Base-by-base conservation (phyloP, 2,113 vertebrate species). In the Rhabdornis inornatus region DNA sequence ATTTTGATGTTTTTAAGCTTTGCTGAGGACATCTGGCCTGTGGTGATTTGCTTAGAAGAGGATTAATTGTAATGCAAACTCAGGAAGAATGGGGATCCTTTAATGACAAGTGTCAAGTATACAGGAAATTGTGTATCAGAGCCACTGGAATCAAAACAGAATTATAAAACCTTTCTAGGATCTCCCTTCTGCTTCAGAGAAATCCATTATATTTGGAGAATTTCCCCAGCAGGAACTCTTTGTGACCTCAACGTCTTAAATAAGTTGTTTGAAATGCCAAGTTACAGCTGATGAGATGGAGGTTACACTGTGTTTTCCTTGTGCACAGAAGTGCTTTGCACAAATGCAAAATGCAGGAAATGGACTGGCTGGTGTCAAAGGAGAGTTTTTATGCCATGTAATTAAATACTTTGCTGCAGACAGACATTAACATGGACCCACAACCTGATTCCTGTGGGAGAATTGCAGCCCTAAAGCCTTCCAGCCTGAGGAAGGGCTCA, bases 1-100 rank as follows among this genome's bases (percentile, higher is more conserved):
- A 77, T 93, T 89, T 90, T 65, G 69, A 76, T 74, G 50, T 45
- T 94, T 95, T 79, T 71, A 83, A 92, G 90, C 89, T 94, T 86
- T 69, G n/a, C 78, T 65, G 75, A 92, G 91, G 81, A 91, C 84
- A 90, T 96, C 96, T 97, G 96, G 74, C 71, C 86, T 56, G 49
- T 2, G 27, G 76, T 60, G 92, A 84, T 92, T 95, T 94, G 78
- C 92, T 94, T 94, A 91, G 69, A 91, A 90, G 90, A 87, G 92
- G 94, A 97, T 96, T 96, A 96, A 94, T 94, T 90, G 70, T 74
- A 92, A 89, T 52, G 57, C 61, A 94, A 86, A 94, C 91, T 94
- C 83, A 84, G 94, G 91, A 94, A 87, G 89, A 89, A 75, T 13
- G 57, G 44, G 80, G 68, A 77, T 93, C 56, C 70, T 60, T 78